Base-by-base conservation (phyloP, 2,113 vertebrate species). In the Lates calcarifer region DNA sequence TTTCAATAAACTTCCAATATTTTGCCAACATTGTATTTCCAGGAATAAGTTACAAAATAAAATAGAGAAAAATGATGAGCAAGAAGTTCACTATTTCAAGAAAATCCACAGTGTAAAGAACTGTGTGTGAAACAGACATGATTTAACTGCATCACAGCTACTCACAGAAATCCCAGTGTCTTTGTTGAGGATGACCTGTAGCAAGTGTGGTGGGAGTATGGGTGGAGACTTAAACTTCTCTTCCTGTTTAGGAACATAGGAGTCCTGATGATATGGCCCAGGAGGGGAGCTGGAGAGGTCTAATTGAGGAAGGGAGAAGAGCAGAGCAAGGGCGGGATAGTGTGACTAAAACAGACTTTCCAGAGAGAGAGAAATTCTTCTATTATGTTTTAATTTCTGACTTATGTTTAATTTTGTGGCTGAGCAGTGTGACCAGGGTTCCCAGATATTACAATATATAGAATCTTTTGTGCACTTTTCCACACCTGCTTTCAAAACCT, bases 171-270 rank as follows among this genome's bases (percentile, higher is more conserved):
- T 98, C 28, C 97, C 97, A 0, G 98, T 99, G 95, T 99, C 98
- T 94, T 98, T 99, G 89, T 99, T 99, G 69, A 99, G 96, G 92
- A 99, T 99, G 92, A 99, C 98, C 91, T 99, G 98, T 12, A 99
- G 92, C 60, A 99, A 95, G 79, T 99, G 98, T 0, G 98, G 98
- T 0, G 98, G 98, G 0, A 99, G 96, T 56, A 99, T 99, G 26
- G 98, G 98, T 0, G 97, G 98, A 0, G 96, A 96, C 81, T 98
- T 99, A 55, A 97, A 96, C 79, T 96, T 96, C 74, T 99, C 98
- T 55, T 99, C 98, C n/a, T 96, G 96, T 90, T 98, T 99, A 11
- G 94, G 96, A 15, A 95, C 65, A 1, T 99, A 99, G 20, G 97
- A 94, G 18, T 99, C 97, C 95, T 99, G 98, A 79, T 97, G 97